Evolutionary conservation across 2,888 invertebrate species (phyloP).

Genomic region (Tinea trinotella): DNA sequence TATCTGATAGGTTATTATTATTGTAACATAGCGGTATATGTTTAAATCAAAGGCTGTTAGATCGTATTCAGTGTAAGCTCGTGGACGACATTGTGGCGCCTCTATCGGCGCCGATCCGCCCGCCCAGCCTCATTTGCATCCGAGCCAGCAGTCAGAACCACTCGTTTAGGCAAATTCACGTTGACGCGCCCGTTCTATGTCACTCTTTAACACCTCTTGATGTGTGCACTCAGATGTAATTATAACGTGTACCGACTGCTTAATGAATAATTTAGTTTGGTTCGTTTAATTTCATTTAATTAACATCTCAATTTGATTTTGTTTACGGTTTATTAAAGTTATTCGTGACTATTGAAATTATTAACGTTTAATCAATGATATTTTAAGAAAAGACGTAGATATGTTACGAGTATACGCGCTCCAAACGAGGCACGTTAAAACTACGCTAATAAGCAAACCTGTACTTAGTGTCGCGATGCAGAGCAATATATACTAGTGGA

Average conservation of each 20-base stretch:
- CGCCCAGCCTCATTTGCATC: slow-evolving; percentile 52
- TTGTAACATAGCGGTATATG: not conserved
- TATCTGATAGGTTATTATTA: not conserved
- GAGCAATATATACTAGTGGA: no score
- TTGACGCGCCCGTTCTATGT: slow-evolving; percentile 24
- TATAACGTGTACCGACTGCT: not conserved
- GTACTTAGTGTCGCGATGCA: no score
- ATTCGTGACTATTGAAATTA: no score
- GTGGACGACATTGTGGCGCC: slow-evolving; percentile 31
- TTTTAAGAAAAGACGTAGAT: no score
- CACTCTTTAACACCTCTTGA: slow-evolving; percentile 9
- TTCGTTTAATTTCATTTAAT: not conserved
- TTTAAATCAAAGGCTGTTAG: slow-evolving; percentile 11
- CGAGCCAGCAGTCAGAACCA: slow-evolving; percentile 24
- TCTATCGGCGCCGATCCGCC: slow-evolving; percentile 28
- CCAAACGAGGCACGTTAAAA: no score
- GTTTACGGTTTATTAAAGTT: no score
- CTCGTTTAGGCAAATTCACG: slow-evolving; percentile 24
- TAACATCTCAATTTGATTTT: no score
- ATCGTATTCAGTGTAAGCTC: slow-evolving; percentile 16
- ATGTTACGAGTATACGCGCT: no score
- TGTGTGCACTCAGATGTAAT: slow-evolving; percentile 7
- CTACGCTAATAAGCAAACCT: no score
- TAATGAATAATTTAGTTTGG: not conserved
- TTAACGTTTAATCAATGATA: no score